Conservation (phyloP, 2,888 invertebrate species). For the Trimorus sp. region DNA sequence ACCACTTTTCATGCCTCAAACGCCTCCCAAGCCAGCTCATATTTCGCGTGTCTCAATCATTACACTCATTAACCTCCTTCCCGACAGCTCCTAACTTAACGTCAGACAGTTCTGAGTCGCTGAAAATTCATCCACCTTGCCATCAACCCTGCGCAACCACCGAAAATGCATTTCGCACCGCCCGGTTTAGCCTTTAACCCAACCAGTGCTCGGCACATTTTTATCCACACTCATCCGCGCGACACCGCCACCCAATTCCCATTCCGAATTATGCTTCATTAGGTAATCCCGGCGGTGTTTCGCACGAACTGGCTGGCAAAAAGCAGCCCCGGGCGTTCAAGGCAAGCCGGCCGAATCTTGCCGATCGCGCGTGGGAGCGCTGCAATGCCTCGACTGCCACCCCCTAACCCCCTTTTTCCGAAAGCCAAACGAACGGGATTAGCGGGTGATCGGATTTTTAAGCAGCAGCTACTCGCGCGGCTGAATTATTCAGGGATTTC, state of each 20-base stretch:
- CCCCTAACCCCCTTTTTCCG: constrained; percentile 30
- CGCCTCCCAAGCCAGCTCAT: too few relatives aligned
- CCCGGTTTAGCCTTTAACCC: constrained; percentile 21
- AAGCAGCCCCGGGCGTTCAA: constrained; percentile 37
- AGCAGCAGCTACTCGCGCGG: constrained; percentile 70
- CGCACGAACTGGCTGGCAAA: constrained; percentile 49
- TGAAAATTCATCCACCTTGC: too few relatives aligned
- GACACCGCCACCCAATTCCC: constrained; percentile 50
- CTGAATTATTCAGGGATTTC: constrained; percentile 78
- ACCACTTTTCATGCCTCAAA: too few relatives aligned
- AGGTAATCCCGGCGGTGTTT: constrained; percentile 55
- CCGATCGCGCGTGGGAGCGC: constrained; percentile 60
- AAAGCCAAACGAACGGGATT: constrained; percentile 67
- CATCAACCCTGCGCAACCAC: too few relatives aligned
- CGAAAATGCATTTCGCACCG: not conserved
- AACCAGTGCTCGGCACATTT: constrained; percentile 55
- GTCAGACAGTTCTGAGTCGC: too few relatives aligned
- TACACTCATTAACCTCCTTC: too few relatives aligned
- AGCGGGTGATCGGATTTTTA: constrained; percentile 75
- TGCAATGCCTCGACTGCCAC: constrained; percentile 38
- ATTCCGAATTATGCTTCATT: constrained; percentile 62
- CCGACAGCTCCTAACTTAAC: too few relatives aligned
- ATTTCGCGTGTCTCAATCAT: too few relatives aligned
- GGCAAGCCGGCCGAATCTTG: constrained; percentile 64
- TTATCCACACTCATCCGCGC: constrained; percentile 48